Percentiles rank a stretch among this genome's conserved stretches.
phyloP scores from a whole-genome alignment of 2,113 vertebrate species.

The Serinus canaria region DNA sequence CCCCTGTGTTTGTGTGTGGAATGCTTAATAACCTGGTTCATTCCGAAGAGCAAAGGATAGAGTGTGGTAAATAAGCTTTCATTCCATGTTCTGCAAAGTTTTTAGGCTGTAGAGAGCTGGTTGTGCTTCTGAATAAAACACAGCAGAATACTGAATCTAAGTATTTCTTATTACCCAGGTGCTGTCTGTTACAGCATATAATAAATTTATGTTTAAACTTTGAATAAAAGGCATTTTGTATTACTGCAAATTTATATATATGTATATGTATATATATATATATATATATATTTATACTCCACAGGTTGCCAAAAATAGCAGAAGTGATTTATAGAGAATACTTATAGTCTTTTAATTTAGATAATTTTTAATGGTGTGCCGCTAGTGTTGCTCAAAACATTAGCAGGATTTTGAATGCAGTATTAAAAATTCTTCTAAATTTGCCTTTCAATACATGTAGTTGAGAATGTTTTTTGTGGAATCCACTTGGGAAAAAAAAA shows the following conservation, averaged over 20 bases:
- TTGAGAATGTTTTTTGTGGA: background rate
- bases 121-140: background rate
- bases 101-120: background rate
- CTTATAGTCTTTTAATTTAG: background rate
- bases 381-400: background rate
- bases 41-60: background rate
- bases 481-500: background rate
- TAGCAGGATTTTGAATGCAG: background rate
- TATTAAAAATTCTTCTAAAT: background rate
- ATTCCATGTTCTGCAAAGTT: background rate
- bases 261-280: background rate
- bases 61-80: slow-evolving; percentile 13
- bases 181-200: background rate
- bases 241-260: background rate
- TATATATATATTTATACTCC: background rate
- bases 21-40: background rate
- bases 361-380: background rate
- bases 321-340: background rate
- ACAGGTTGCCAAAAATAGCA: background rate
- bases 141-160: background rate
- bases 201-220: background rate
- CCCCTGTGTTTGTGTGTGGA: background rate
- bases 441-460: background rate
- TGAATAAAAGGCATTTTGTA: background rate
- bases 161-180: background rate